Conservation (phyloP, 2,113 vertebrate genomes). For the Tiliqua scincoides region DNA sequence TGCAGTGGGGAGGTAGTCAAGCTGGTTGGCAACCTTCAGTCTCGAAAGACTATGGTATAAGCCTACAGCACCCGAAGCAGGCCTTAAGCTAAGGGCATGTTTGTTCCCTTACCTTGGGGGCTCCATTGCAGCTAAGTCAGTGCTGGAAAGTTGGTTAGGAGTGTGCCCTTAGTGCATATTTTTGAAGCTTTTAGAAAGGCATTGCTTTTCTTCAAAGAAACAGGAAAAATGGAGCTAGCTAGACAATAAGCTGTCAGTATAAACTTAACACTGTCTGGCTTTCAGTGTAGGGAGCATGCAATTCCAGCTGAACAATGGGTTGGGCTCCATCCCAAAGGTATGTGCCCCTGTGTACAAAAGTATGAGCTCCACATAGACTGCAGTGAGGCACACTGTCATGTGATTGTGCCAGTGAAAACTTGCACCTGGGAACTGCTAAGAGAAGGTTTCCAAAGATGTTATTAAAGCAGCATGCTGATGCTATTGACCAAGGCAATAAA, state of each 20-base stretch:
- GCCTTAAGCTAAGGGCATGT: too few relatives aligned
- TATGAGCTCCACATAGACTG: neutral
- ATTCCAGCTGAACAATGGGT: neutral
- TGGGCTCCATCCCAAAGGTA: neutral
- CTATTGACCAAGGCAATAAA: slow-evolving; percentile 47
- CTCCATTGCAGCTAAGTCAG: too few relatives aligned
- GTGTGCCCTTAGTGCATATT: too few relatives aligned
- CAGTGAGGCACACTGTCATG: neutral
- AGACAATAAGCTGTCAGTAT: neutral
- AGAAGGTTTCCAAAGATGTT: slow-evolving; percentile 44
- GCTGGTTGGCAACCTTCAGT: too few relatives aligned
- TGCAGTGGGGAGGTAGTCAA: too few relatives aligned
- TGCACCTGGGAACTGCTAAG: slow-evolving; percentile 37
- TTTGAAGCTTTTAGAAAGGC: neutral
- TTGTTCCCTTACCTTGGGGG: too few relatives aligned
- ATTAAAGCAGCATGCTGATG: slow-evolving; percentile 41
- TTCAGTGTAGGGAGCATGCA: neutral
- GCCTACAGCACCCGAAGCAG: too few relatives aligned
- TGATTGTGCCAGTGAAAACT: neutral
- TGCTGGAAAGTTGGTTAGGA: too few relatives aligned
- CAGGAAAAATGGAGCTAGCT: neutral
- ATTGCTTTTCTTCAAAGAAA: neutral
- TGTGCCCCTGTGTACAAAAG: neutral
- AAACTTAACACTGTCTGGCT: neutral
- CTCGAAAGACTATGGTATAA: too few relatives aligned